These are phyloP conservation scores for Lathamus discolor DNA, from an alignment of 2,113 vertebrate genomes.

Conservation along the genomic window DNA sequence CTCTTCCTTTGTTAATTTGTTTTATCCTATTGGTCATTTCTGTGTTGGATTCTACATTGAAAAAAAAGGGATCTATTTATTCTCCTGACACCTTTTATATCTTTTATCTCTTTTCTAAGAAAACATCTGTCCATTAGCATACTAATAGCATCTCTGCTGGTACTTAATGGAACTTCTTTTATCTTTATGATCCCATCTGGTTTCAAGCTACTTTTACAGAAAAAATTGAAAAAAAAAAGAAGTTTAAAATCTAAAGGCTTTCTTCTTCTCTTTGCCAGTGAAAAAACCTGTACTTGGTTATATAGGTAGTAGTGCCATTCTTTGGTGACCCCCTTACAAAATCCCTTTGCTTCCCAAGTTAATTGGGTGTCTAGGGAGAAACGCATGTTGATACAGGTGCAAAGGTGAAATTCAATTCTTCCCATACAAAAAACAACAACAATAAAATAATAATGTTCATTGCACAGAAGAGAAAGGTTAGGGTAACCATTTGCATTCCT, in stretches of 20 bases:
- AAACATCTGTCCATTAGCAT: conserved; percentile 73
- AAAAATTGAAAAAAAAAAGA: background rate
- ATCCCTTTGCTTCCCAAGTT: background rate
- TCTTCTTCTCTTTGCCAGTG: background rate
- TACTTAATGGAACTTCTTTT: conserved; percentile 41
- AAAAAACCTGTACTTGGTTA: background rate
- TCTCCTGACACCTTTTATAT: conserved; percentile 56
- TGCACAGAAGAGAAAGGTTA: background rate
- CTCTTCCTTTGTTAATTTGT: background rate
- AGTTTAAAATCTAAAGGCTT: background rate
- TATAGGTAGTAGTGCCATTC: background rate
- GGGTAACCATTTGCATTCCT: background rate
- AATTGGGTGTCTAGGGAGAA: background rate
- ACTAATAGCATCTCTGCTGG: conserved; percentile 45
- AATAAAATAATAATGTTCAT: background rate
- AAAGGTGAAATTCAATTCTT: background rate
- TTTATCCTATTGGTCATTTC: conserved; percentile 35
- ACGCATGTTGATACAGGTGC: background rate
- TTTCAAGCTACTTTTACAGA: conserved; percentile 12
- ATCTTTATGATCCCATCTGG: conserved; percentile 63
- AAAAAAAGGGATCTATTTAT: conserved; percentile 26
- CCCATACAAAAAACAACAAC: background rate
- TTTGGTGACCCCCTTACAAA: background rate
- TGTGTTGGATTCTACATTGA: background rate
- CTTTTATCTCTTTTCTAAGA: conserved; percentile 62